These are phyloP conservation scores for Leptopilina drosophilae DNA, from an alignment of 2,888 invertebrate species.

Conservation along the genomic window DNA sequence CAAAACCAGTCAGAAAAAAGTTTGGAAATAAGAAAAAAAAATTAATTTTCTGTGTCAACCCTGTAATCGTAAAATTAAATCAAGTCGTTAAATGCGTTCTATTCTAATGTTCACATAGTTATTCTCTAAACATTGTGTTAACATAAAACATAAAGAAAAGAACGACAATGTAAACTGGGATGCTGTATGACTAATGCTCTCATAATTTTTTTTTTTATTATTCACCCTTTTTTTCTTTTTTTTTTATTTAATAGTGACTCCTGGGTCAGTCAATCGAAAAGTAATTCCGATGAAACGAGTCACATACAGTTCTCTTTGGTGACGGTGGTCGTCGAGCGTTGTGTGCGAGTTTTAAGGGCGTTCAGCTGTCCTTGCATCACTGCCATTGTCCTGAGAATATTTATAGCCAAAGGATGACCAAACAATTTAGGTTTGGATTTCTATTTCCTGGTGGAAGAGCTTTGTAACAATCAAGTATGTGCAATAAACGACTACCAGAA, in stretches of 20 bases:
- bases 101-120: too few species aligned
- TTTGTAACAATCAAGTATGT: background rate
- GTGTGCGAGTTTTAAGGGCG: conserved; percentile 63
- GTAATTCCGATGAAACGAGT: conserved; percentile 61
- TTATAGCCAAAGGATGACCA: conserved; percentile 74
- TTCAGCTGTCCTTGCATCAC: conserved; percentile 62
- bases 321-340: conserved; percentile 49
- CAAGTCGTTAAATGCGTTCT: background rate
- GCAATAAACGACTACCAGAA: conserved; percentile 19
- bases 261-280: conserved; percentile 65
- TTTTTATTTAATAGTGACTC: conserved; percentile 32
- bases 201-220: background rate
- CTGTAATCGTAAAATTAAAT: too few species aligned
- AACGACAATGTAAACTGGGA: background rate
- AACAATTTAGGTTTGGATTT: conserved; percentile 68
- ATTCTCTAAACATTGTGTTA: too few species aligned
- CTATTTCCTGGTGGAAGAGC: conserved; percentile 13
- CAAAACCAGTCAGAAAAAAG: too few species aligned
- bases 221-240: conserved; percentile 24
- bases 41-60: too few species aligned
- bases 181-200: conserved; percentile 13
- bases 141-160: too few species aligned
- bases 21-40: too few species aligned
- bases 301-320: conserved; percentile 48
- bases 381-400: conserved; percentile 69